Percentiles rank a stretch among this genome's conserved stretches.
phyloP scores from a whole-genome alignment of 2,888 invertebrate species.

The Heteromurus nitidus region DNA sequence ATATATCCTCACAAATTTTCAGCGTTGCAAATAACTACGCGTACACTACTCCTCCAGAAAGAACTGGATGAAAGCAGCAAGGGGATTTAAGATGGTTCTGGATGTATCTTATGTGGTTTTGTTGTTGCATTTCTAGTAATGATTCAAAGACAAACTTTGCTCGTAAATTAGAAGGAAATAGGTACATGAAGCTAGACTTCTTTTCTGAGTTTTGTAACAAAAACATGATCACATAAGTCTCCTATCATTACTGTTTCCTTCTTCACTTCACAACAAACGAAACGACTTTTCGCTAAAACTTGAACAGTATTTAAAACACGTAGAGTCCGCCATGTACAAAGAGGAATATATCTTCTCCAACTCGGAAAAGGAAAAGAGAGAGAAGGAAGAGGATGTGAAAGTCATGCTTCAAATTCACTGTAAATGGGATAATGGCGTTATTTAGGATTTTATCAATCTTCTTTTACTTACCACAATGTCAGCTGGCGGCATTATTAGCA shows the following conservation, averaged over 20 bases:
- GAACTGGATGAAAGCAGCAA: not conserved
- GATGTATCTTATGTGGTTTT: slow-evolving; percentile 7
- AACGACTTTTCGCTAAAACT: too few relatives aligned
- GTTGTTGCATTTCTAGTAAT: slow-evolving; percentile 64
- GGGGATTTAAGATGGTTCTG: slow-evolving; percentile 30
- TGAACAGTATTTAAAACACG: too few relatives aligned
- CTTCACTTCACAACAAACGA: not conserved
- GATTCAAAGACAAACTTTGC: slow-evolving; percentile 70
- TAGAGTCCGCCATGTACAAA: too few relatives aligned
- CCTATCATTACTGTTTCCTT: slow-evolving; percentile 12
- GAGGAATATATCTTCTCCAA: too few relatives aligned
- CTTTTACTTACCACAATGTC: slow-evolving; percentile 41
- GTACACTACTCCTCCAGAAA: not conserved
- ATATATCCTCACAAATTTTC: slow-evolving; percentile 46
- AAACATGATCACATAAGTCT: slow-evolving; percentile 18
- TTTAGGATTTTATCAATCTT: slow-evolving; percentile 50
- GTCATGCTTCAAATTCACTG: slow-evolving; percentile 35
- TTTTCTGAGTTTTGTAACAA: slow-evolving; percentile 13
- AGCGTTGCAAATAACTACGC: slow-evolving; percentile 38
- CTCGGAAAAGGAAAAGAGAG: too few relatives aligned
- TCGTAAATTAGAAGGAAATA: slow-evolving; percentile 68
- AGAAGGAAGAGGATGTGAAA: slow-evolving; percentile 21
- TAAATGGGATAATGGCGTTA: slow-evolving; percentile 37
- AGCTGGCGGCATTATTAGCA: slow-evolving; percentile 42
- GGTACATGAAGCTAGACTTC: slow-evolving; percentile 34